These are phyloP conservation scores for Vimba vimba DNA, from an alignment of 2,113 vertebrate species.

Conservation along the genomic window DNA sequence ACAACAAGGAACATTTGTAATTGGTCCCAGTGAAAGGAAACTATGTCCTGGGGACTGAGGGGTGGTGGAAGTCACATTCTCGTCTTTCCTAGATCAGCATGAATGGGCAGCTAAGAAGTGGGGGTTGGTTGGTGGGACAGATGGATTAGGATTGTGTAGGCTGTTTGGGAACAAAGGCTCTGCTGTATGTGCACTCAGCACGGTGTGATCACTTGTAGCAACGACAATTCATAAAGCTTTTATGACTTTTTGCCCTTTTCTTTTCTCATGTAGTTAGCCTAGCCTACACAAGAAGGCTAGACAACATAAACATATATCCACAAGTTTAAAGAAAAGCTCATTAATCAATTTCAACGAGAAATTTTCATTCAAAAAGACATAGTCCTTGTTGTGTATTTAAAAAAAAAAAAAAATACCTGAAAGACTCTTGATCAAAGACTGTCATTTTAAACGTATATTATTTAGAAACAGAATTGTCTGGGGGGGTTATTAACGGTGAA, in stretches of 20 bases:
- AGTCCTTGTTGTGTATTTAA: background rate
- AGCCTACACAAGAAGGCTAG: background rate
- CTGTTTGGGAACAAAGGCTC: constrained; percentile 46
- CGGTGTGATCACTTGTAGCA: constrained; percentile 1
- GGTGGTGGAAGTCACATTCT: constrained; percentile 13
- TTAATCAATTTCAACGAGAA: background rate
- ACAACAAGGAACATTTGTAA: constrained; percentile 16
- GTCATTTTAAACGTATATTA: background rate
- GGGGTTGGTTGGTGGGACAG: constrained; percentile 23
- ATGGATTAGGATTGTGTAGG: constrained; percentile 28
- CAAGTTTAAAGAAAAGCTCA: background rate
- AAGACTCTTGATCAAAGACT: background rate
- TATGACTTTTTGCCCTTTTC: background rate
- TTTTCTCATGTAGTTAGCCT: background rate
- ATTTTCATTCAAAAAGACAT: background rate
- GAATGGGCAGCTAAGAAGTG: constrained; percentile 32
- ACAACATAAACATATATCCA: background rate
- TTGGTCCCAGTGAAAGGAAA: constrained; percentile 40
- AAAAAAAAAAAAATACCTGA: background rate
- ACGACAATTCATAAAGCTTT: background rate
- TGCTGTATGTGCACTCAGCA: constrained; percentile 37
- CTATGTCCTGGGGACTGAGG: constrained; percentile 1
- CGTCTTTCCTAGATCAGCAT: constrained; percentile 26
- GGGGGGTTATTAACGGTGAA: background rate
- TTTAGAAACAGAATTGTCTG: background rate